Percentiles rank a stretch among this genome's conserved stretches.
phyloP scores from a whole-genome alignment of 2,888 invertebrate species.

The Masnerella sp. region DNA sequence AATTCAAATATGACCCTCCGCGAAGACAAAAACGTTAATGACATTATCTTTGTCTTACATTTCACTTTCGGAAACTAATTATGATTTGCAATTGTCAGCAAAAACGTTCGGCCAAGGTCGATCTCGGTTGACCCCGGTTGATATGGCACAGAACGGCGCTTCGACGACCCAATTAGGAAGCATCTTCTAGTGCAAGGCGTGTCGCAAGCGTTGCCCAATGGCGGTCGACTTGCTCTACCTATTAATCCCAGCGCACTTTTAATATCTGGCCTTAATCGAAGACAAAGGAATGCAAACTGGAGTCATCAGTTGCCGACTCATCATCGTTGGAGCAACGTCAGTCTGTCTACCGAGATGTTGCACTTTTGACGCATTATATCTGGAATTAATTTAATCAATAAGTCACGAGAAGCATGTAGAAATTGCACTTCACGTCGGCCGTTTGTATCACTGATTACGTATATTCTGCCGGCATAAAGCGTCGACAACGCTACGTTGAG shows the following conservation, averaged over 20 bases:
- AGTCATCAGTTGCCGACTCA: slow-evolving; percentile 18
- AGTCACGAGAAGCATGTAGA: slow-evolving; percentile 54
- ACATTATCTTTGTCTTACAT: no score
- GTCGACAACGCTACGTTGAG: slow-evolving; percentile 44
- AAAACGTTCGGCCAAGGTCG: no score
- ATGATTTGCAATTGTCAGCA: neutral
- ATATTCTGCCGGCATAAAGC: slow-evolving; percentile 49
- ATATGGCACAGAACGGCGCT: neutral
- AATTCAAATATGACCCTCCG: no score
- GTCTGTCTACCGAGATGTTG: neutral
- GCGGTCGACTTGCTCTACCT: slow-evolving; percentile 23
- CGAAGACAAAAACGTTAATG: no score
- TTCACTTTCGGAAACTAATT: neutral
- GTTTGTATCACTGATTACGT: slow-evolving; percentile 52
- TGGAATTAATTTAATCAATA: slow-evolving; percentile 53
- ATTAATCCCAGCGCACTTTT: slow-evolving; percentile 23
- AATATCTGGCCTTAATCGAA: slow-evolving; percentile 46
- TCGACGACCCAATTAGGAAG: slow-evolving; percentile 41
- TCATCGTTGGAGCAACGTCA: slow-evolving; percentile 14
- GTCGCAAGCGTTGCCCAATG: slow-evolving; percentile 30
- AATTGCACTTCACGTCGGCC: slow-evolving; percentile 49
- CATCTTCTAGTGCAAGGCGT: slow-evolving; percentile 12
- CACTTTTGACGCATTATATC: slow-evolving; percentile 33
- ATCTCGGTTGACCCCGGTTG: no score
- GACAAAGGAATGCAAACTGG: slow-evolving; percentile 48